Conservation (phyloP, 2,113 vertebrate genomes). For the Geococcyx californianus region DNA sequence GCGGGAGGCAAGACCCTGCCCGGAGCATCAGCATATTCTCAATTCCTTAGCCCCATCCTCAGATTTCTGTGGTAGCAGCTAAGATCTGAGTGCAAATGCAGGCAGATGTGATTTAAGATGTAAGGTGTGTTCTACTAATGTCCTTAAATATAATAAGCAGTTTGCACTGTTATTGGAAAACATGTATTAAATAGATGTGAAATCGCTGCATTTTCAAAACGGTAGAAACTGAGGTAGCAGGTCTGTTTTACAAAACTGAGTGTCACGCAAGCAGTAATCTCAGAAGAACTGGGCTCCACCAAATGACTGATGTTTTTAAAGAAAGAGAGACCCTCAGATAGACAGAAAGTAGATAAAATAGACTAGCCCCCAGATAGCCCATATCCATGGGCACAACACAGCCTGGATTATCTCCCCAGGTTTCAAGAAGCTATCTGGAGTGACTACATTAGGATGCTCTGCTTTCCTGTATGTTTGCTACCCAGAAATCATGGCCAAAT, state of each 20-base stretch:
- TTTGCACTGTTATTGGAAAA: neutral
- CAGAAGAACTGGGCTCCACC: neutral
- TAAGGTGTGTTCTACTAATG: neutral
- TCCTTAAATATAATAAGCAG: neutral
- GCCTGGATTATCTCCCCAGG: neutral
- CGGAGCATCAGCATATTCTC: too few relatives aligned
- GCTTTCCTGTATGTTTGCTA: neutral
- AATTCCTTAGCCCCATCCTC: neutral
- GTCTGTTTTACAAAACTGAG: neutral
- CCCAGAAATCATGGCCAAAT: neutral
- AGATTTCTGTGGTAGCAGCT: neutral
- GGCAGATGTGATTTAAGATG: neutral
- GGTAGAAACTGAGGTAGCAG: neutral
- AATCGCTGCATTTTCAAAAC: neutral
- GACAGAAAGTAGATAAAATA: neutral
- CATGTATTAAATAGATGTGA: neutral
- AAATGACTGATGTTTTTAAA: neutral
- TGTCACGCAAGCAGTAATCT: neutral
- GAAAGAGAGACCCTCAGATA: accelerated
- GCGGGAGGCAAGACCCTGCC: neutral
- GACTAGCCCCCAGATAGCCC: too few relatives aligned
- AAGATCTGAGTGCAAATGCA: neutral
- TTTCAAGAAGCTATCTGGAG: neutral
- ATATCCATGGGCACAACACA: neutral
- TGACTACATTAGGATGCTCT: accelerated